phyloP scores from a whole-genome alignment of 2,888 invertebrate genomes.

The Meiosimyza platycephala region DNA sequence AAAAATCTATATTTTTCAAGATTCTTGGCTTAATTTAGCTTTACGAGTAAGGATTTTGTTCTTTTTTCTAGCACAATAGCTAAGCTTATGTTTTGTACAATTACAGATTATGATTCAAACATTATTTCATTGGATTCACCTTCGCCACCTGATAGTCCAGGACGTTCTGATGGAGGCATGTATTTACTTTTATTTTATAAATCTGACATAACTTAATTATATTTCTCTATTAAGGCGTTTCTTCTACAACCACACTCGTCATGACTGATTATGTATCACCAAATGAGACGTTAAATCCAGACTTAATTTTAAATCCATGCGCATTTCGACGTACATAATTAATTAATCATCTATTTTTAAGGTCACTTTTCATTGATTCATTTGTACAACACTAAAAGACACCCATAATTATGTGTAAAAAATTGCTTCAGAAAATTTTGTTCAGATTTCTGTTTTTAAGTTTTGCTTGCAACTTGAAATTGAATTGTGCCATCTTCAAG shows the following conservation, averaged over 20 bases:
- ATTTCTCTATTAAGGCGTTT: constrained; percentile 40
- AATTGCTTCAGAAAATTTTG: too few relatives aligned
- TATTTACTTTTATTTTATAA: constrained; percentile 16
- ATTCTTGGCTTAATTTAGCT: too few relatives aligned
- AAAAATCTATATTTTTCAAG: too few relatives aligned
- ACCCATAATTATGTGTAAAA: neutral
- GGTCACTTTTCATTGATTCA: neutral
- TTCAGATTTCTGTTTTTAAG: too few relatives aligned
- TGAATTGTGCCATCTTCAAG: too few relatives aligned
- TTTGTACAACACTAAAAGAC: constrained; percentile 14
- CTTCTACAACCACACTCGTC: constrained; percentile 36
- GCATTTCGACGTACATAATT: constrained; percentile 34
- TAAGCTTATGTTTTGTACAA: constrained; percentile 33
- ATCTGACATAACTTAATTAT: neutral
- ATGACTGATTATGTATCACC: constrained; percentile 34
- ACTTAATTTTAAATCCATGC: constrained; percentile 39
- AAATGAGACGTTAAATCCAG: constrained; percentile 29
- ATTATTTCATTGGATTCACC: constrained; percentile 61
- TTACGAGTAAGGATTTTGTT: neutral
- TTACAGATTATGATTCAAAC: constrained; percentile 48
- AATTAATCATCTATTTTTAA: neutral
- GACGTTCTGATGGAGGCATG: constrained; percentile 44
- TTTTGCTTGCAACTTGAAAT: too few relatives aligned
- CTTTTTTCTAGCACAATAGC: neutral
- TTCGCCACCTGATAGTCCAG: constrained; percentile 58